phyloP scores from a whole-genome alignment of 2,888 invertebrate species.

The Caenorhabditis japonica region DNA sequence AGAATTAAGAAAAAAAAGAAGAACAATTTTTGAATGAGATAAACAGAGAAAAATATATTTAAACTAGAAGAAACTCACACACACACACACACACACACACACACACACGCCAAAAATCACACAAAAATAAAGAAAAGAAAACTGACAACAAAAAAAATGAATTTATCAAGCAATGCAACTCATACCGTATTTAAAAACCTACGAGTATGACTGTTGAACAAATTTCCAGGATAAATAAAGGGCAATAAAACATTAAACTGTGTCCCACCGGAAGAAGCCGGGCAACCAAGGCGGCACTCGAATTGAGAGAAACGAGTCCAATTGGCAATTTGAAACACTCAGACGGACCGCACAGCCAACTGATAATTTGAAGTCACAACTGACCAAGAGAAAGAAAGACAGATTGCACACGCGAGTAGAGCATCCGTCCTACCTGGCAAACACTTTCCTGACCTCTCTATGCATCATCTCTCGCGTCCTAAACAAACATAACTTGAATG shows the following conservation, averaged over 20 bases:
- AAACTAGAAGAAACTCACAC: no score
- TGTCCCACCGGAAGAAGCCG: constrained; percentile 7
- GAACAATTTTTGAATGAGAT: no score
- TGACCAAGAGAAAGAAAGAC: constrained; percentile 32
- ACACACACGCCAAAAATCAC: no score
- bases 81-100: no score
- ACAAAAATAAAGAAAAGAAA: no score
- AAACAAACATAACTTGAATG: constrained; percentile 36
- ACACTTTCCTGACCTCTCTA: constrained; percentile 49
- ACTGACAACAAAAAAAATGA: no score
- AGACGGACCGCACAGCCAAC: constrained; percentile 19
- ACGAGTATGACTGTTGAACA: constrained; percentile 2
- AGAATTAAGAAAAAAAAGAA: no score
- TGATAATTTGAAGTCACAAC: constrained; percentile 55
- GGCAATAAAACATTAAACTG: constrained; percentile 25
- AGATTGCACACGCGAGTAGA: constrained; percentile 28
- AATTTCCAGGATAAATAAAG: constrained; percentile 18
- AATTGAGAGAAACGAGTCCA: constrained; percentile 15
- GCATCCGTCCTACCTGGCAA: constrained; percentile 46
- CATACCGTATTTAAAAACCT: no score
- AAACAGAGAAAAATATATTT: no score
- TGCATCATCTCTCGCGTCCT: constrained; percentile 43
- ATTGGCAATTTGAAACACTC: constrained; percentile 39
- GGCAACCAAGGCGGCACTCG: constrained; percentile 16
- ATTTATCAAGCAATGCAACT: no score